Evolutionary conservation across 2,888 invertebrate genomes (phyloP).

Genomic region (Eutolmus rufibarbis): DNA sequence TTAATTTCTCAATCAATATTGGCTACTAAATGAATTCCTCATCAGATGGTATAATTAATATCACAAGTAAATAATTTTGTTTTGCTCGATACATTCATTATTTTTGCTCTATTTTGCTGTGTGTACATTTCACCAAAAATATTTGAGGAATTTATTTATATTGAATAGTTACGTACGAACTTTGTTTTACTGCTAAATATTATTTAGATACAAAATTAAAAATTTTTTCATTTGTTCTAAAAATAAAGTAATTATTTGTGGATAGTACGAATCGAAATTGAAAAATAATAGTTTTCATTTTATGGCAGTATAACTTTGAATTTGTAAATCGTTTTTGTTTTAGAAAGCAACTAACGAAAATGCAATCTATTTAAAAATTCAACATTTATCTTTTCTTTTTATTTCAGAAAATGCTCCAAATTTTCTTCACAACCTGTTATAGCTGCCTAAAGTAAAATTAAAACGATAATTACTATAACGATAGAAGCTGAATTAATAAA

Average conservation of each 20-base stretch:
- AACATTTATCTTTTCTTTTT: background rate
- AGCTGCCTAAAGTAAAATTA: constrained; percentile 49
- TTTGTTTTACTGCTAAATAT: background rate
- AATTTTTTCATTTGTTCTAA: too few species aligned
- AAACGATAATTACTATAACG: constrained; percentile 38
- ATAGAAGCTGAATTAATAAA: constrained; percentile 31
- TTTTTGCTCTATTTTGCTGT: background rate
- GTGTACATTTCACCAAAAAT: background rate
- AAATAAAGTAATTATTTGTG: too few species aligned
- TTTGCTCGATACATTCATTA: background rate
- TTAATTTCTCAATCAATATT: background rate
- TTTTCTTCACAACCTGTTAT: constrained; percentile 43
- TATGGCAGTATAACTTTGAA: background rate
- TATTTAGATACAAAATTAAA: background rate
- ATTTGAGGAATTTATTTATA: too few species aligned
- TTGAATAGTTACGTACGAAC: background rate
- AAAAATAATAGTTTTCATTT: background rate
- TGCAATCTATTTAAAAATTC: background rate
- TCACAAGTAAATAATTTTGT: too few species aligned
- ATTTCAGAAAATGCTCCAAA: constrained; percentile 37
- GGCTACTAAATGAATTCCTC: background rate
- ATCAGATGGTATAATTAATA: background rate
- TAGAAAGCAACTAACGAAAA: background rate
- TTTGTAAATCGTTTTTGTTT: background rate
- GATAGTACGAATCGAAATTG: background rate